These are phyloP conservation scores for Dolomedes plantarius DNA, from an alignment of 2,888 invertebrate genomes.

Conservation along the genomic window DNA sequence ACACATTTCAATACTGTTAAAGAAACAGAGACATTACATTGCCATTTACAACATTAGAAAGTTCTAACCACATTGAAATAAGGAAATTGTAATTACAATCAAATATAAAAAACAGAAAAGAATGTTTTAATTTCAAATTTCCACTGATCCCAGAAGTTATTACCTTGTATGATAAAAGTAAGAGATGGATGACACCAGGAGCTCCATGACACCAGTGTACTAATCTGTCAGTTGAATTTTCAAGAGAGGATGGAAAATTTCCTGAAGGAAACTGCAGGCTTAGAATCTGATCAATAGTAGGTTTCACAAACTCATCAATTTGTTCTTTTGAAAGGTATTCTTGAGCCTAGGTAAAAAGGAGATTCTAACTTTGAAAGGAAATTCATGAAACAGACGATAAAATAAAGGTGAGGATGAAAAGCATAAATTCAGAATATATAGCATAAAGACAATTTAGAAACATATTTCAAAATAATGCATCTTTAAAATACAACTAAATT, in stretches of 20 bases:
- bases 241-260: slow-evolving; percentile 87
- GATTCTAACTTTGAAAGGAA: slow-evolving; percentile 55
- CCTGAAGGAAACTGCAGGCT: slow-evolving; percentile 79
- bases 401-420: neutral
- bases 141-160: too few relatives aligned
- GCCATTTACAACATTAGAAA: too few relatives aligned
- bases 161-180: slow-evolving; percentile 83
- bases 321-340: slow-evolving; percentile 81
- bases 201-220: slow-evolving; percentile 98
- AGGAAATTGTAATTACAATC: too few relatives aligned
- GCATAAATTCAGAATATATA: neutral
- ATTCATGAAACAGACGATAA: neutral
- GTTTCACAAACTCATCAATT: slow-evolving; percentile 77
- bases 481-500: neutral
- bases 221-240: slow-evolving; percentile 83
- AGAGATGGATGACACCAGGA: slow-evolving; percentile 85
- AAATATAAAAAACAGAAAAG: too few relatives aligned
- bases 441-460: too few relatives aligned
- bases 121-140: too few relatives aligned
- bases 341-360: slow-evolving; percentile 80
- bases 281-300: slow-evolving; percentile 78
- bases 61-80: too few relatives aligned
- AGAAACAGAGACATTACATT: too few relatives aligned
- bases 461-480: too few relatives aligned
- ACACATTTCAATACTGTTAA: too few relatives aligned